phyloP scores from a whole-genome alignment of 2,888 invertebrate species.

The Creontiades dilutus region DNA sequence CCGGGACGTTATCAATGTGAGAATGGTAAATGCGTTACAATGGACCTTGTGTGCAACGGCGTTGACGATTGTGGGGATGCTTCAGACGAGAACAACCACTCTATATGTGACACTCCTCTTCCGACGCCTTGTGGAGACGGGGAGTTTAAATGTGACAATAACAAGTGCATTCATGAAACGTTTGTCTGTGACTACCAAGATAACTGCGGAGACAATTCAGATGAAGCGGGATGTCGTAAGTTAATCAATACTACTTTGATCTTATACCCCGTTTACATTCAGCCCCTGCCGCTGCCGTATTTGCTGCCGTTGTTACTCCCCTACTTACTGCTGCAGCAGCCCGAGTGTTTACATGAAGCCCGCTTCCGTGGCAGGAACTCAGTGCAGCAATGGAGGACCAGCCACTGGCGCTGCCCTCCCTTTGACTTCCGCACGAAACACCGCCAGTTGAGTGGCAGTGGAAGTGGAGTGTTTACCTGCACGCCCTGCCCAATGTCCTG shows the following conservation, averaged over 20 bases:
- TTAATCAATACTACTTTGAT: slow-evolving; percentile 73
- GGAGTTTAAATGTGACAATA: slow-evolving; percentile 93
- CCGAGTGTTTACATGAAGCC: too few relatives aligned
- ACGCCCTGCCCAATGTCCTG: too few relatives aligned
- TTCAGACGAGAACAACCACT: slow-evolving; percentile 97
- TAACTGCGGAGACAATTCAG: slow-evolving; percentile 94
- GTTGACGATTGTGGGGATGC: slow-evolving; percentile 96
- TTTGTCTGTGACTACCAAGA: slow-evolving; percentile 93
- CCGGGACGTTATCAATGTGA: slow-evolving; percentile 92
- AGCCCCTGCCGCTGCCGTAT: too few relatives aligned
- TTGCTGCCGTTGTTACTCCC: too few relatives aligned
- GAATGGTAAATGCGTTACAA: slow-evolving; percentile 91
- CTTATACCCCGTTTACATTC: too few relatives aligned
- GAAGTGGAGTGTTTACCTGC: too few relatives aligned
- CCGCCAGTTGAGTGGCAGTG: too few relatives aligned
- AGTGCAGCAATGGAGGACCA: too few relatives aligned
- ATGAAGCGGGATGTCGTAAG: slow-evolving; percentile 93
- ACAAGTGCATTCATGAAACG: slow-evolving; percentile 88
- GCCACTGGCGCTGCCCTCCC: too few relatives aligned
- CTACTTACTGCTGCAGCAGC: too few relatives aligned
- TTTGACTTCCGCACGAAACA: too few relatives aligned
- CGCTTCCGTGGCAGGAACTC: too few relatives aligned
- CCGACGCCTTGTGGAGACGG: slow-evolving; percentile 87
- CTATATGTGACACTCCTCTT: slow-evolving; percentile 84
- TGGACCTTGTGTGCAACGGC: slow-evolving; percentile 93